Evolutionary conservation across 2,113 vertebrate genomes (phyloP).

Genomic region (Cynoglossus semilaevis): DNA sequence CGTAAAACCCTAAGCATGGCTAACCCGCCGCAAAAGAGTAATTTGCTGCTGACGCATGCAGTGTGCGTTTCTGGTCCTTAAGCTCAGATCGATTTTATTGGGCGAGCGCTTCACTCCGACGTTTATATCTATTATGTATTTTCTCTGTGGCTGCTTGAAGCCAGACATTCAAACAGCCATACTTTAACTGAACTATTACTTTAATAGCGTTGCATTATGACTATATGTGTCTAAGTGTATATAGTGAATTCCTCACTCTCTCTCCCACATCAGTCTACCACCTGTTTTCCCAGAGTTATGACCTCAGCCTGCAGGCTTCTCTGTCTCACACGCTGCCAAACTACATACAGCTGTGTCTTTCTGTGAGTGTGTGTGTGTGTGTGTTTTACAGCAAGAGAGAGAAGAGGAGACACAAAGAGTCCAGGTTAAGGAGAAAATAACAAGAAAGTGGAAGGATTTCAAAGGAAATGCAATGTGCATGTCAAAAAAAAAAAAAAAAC

Average conservation of each 20-base stretch:
- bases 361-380: constrained; percentile 14
- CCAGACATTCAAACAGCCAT: too few relatives aligned
- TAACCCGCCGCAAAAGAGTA: too few relatives aligned
- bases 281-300: constrained; percentile 71
- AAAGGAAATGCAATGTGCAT: background rate
- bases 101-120: too few relatives aligned
- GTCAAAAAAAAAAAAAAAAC: constrained; percentile 13
- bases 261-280: constrained; percentile 61
- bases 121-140: too few relatives aligned
- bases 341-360: constrained; percentile 63
- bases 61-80: too few relatives aligned
- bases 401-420: background rate
- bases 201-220: too few relatives aligned
- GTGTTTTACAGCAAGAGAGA: background rate
- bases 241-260: constrained; percentile 1
- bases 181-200: too few relatives aligned
- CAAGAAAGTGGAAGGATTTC: constrained; percentile 3
- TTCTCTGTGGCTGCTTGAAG: too few relatives aligned
- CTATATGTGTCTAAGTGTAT: constrained; percentile 1
- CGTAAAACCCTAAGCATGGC: too few relatives aligned
- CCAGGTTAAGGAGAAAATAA: background rate
- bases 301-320: constrained; percentile 67
- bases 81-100: too few relatives aligned
- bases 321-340: constrained; percentile 56
- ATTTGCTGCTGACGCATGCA: too few relatives aligned